Base-by-base conservation (phyloP, 2,113 vertebrate genomes). In the Corydoras sp. region DNA sequence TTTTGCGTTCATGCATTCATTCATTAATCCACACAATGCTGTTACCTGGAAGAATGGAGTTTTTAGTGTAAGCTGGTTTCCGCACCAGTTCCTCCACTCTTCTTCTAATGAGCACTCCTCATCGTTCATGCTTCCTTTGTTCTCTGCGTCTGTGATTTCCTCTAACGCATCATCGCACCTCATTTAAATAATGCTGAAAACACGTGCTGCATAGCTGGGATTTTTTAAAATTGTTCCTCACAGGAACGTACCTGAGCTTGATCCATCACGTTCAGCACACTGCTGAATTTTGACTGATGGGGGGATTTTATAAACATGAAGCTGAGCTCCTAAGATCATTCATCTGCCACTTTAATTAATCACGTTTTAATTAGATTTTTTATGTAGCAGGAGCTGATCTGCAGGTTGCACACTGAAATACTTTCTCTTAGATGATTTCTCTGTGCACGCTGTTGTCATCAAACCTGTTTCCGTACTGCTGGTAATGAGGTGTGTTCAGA, bases 401-500 rank as follows among this genome's bases (percentile, higher is more conserved):
- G 35, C 35, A 43, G 35, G 35, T 43, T 43, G 35, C 7, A 8
- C 35, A 43, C 4, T 8, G 35, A 43, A 43, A 43, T 43, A 43
- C 35, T 43, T 43, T 43, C 35, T 2, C 35, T 43, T 43, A 4
- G 2, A 43, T 43, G 35, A 43, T 5, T 35, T 35, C 6, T 35
- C 32, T 6, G 12, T n/a, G 2, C 54, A n/a, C 5, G n/a, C n/a
- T 14, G n/a, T n/a, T 56, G 65, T 58, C 58, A 68, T 55, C 72
- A 62, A 62, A 68, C 72, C 72, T 30, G 72, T 67, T 58, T 54
- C 18, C 7, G 29, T 56, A 58, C 8, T 72, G 51, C 69, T 49
- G 12, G 69, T 72, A 72, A 72, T 63, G 61, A 64, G 69, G 69
- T 64, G 69, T 64, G 69, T 32, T 43, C n/a, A 43, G 15, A 5